Evolutionary conservation across 2,797 vertebrate genomes (phyloP).

Genomic region (Stomatorhinus walkeri): DNA sequence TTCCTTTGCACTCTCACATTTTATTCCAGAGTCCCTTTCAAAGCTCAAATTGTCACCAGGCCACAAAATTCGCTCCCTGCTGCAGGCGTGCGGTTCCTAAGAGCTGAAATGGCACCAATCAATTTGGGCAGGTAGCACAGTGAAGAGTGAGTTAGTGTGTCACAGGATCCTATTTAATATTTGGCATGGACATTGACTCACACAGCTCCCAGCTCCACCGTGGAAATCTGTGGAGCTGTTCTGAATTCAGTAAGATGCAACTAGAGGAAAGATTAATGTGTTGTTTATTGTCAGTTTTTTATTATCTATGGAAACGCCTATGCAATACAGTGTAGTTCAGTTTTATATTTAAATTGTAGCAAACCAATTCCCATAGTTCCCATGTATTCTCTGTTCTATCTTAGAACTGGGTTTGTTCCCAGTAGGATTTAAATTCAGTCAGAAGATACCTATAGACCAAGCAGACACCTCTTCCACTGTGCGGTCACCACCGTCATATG

Average conservation of each 20-base stretch:
- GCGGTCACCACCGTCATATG: background rate
- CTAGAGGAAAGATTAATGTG: background rate
- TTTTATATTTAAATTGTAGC: background rate
- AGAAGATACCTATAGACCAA: background rate
- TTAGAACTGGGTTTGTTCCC: background rate
- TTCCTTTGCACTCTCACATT: conserved; percentile 20
- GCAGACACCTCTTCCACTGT: background rate
- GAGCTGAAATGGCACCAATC: conserved; percentile 11
- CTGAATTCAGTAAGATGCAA: background rate
- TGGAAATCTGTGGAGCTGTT: background rate
- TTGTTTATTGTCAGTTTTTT: background rate
- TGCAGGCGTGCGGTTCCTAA: background rate
- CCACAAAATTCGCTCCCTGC: conserved; percentile 11
- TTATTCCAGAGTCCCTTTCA: conserved; percentile 27
- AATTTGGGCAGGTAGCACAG: conserved; percentile 14
- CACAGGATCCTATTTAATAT: background rate
- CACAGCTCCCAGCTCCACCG: background rate
- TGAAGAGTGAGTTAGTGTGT: background rate
- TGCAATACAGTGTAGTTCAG: background rate
- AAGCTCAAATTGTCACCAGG: conserved; percentile 14
- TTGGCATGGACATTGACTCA: background rate
- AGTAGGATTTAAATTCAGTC: background rate
- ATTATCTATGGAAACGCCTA: background rate
- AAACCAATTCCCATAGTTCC: background rate
- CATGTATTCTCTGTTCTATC: background rate